Evolutionary conservation across 2,113 vertebrate genomes (phyloP).

Genomic region (Jacana jacana): DNA sequence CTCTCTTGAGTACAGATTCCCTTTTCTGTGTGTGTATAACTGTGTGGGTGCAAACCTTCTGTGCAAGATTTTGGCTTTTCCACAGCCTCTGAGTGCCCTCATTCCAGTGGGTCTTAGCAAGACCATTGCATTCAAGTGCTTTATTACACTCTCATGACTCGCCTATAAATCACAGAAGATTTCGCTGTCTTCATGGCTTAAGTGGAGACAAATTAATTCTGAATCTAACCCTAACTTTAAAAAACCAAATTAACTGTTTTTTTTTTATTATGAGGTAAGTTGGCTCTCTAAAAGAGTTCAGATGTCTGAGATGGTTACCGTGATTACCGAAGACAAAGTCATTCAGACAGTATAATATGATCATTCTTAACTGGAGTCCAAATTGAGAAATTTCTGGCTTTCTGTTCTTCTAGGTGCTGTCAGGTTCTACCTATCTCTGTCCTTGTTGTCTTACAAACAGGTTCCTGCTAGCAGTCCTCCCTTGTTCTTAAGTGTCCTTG

Average conservation of each 20-base stretch:
- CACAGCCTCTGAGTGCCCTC: neutral
- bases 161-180: neutral
- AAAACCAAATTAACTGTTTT: neutral
- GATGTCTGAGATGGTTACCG: neutral
- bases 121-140: neutral
- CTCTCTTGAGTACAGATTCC: neutral
- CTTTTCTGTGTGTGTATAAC: rapidly evolving
- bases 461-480: neutral
- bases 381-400: neutral
- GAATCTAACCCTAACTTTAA: neutral
- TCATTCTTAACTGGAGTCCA: neutral
- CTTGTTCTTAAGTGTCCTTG: neutral
- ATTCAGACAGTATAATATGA: neutral
- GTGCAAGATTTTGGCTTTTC: neutral
- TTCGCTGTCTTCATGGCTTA: neutral
- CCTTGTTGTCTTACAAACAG: neutral
- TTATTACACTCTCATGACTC: neutral
- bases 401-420: neutral
- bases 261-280: neutral
- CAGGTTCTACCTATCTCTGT: neutral
- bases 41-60: neutral
- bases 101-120: neutral
- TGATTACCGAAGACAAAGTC: neutral
- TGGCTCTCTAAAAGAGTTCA: neutral
- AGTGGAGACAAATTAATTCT: neutral